phyloP scores from a whole-genome alignment of 2,888 invertebrate species.

The Dyspetes luteomarginatus region DNA sequence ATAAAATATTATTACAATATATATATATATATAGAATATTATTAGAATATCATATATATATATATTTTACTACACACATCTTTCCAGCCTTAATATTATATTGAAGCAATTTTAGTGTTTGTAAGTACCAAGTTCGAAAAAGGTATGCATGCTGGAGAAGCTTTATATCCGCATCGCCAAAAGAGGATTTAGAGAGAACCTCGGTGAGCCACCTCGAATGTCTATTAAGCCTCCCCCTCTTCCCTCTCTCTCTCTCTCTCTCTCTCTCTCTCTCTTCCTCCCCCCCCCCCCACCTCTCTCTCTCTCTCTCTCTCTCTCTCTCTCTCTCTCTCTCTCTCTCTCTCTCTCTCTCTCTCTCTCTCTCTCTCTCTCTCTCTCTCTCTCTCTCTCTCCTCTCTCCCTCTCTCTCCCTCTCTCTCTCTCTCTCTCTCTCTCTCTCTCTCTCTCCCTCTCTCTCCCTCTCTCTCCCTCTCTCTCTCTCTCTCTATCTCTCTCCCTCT shows the following conservation, averaged over 20 bases:
- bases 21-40: neutral
- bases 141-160: constrained; percentile 45
- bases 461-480: constrained; percentile 22
- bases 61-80: too few relatives aligned
- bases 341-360: constrained; percentile 24
- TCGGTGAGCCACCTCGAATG: constrained; percentile 54
- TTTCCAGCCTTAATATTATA: neutral
- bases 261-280: constrained; percentile 24
- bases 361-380: constrained; percentile 19
- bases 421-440: constrained; percentile 21
- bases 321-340: constrained; percentile 21
- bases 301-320: constrained; percentile 23
- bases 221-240: constrained; percentile 25
- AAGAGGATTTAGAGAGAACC: constrained; percentile 24
- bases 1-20: neutral
- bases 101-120: neutral
- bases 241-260: constrained; percentile 14
- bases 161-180: constrained; percentile 49
- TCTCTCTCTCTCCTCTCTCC: constrained; percentile 25
- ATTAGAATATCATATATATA: neutral
- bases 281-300: too few relatives aligned
- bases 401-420: constrained; percentile 23
- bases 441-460: too few relatives aligned
- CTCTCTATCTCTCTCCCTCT: too few relatives aligned
- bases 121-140: constrained; percentile 40